These are phyloP conservation scores for Benitochromis conjunctus DNA, from an alignment of 2,113 vertebrate genomes.

Conservation along the genomic window DNA sequence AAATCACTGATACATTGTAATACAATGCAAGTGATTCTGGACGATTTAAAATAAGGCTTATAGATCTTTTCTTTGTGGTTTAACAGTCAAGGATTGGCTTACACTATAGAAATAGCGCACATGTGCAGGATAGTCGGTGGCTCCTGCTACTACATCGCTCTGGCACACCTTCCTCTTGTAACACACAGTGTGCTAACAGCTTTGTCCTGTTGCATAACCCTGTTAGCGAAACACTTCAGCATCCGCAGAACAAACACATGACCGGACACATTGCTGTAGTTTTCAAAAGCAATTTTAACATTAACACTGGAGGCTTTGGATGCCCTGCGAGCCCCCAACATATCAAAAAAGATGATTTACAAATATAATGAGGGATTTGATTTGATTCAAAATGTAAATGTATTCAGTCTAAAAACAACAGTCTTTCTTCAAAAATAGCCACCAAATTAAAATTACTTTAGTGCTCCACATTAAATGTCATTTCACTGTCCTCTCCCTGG, in stretches of 20 bases:
- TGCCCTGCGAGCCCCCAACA: background rate
- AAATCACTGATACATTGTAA: background rate
- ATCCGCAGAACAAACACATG: background rate
- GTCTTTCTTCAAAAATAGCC: background rate
- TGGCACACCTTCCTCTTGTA: conserved; percentile 4
- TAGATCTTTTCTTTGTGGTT: background rate
- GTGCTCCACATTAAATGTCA: background rate
- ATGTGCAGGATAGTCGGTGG: background rate
- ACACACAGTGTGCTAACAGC: conserved; percentile 6
- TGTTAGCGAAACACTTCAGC: conserved; percentile 17
- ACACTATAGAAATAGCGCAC: background rate
- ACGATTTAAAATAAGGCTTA: background rate
- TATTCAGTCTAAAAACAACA: background rate
- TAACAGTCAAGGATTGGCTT: background rate
- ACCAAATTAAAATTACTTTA: background rate
- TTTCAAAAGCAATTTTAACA: background rate
- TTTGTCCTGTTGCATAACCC: conserved; percentile 27
- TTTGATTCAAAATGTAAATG: background rate
- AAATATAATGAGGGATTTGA: background rate
- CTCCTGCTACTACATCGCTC: background rate
- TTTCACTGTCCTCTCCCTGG: background rate
- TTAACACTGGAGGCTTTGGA: background rate
- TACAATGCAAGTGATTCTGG: background rate
- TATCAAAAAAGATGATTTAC: background rate
- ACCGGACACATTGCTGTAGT: background rate